A percentile compares a stretch with the other conserved stretches of the same genome.
Evolutionary conservation across 2,797 vertebrate species (phyloP).

Genomic region (Macropus fuliginosus): DNA sequence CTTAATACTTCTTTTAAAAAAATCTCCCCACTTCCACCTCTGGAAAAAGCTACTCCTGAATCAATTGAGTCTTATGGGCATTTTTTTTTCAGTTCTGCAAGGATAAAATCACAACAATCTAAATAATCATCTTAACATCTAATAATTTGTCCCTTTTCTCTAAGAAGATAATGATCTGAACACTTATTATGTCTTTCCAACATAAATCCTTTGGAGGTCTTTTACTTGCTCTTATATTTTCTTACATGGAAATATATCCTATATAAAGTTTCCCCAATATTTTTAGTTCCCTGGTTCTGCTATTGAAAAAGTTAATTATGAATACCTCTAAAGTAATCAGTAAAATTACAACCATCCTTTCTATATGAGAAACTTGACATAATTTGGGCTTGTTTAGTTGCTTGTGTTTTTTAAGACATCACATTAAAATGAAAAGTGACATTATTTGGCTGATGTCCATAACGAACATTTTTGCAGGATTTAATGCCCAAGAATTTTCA

Average conservation of each 20-base stretch:
- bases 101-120: slow-evolving; percentile 25
- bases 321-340: background rate
- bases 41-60: background rate
- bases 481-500: slow-evolving; percentile 22
- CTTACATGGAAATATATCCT: background rate
- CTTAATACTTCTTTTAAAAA: background rate
- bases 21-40: background rate
- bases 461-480: background rate
- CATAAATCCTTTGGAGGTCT: background rate
- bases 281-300: background rate
- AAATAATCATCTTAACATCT: slow-evolving; percentile 10
- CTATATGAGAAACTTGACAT: background rate
- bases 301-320: background rate
- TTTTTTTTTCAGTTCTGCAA: slow-evolving; percentile 31
- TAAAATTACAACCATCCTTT: background rate
- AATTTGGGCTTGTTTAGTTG: background rate
- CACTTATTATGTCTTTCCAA: background rate
- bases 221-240: background rate
- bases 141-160: slow-evolving; percentile 18
- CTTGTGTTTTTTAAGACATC: background rate
- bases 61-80: slow-evolving; percentile 2
- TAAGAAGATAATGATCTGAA: slow-evolving; percentile 19
- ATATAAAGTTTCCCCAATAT: background rate
- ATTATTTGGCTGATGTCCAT: background rate
- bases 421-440: background rate